Percentiles rank a stretch among this genome's conserved stretches.
Conservation (phyloP, 2,888 invertebrate species). For the Galerucella nymphaeae region DNA sequence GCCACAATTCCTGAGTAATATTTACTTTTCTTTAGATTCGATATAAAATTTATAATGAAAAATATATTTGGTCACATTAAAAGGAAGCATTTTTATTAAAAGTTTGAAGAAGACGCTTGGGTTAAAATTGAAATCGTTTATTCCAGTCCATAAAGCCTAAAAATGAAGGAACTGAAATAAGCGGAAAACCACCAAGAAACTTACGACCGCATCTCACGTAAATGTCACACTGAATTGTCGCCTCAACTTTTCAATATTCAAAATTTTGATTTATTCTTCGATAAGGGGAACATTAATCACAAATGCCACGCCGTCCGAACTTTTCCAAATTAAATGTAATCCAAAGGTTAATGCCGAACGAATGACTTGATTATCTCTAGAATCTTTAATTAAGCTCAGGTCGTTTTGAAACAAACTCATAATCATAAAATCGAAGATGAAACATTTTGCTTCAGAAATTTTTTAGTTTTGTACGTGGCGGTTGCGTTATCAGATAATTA, state of each 20-base stretch:
- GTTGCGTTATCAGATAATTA: conserved; percentile 38
- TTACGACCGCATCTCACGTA: conserved; percentile 17
- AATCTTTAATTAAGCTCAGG: conserved; percentile 38
- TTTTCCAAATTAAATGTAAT: conserved; percentile 38
- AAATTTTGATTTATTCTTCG: conserved; percentile 28
- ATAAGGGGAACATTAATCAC: conserved; percentile 35
- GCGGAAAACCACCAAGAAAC: conserved; percentile 11
- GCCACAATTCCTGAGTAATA: not conserved
- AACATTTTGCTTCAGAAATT: conserved; percentile 26
- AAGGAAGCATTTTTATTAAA: not conserved
- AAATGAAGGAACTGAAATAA: conserved; percentile 7
- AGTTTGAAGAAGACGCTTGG: conserved; percentile 4
- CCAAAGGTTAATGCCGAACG: conserved; percentile 34
- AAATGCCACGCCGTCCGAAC: conserved; percentile 31
- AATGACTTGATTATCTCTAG: conserved; percentile 35
- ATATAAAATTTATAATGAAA: not conserved
- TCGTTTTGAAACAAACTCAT: conserved; percentile 30
- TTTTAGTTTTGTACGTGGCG: conserved; percentile 9
- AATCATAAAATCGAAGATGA: conserved; percentile 40
- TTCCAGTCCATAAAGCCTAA: conserved; percentile 27
- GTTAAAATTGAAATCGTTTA: conserved; percentile 16
- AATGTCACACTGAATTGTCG: conserved; percentile 29
- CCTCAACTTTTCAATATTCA: conserved; percentile 33
- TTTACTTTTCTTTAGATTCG: not conserved
- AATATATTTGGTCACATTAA: not conserved